Base-by-base conservation (phyloP, 2,797 vertebrate genomes). In the Pangasius larnaudii region DNA sequence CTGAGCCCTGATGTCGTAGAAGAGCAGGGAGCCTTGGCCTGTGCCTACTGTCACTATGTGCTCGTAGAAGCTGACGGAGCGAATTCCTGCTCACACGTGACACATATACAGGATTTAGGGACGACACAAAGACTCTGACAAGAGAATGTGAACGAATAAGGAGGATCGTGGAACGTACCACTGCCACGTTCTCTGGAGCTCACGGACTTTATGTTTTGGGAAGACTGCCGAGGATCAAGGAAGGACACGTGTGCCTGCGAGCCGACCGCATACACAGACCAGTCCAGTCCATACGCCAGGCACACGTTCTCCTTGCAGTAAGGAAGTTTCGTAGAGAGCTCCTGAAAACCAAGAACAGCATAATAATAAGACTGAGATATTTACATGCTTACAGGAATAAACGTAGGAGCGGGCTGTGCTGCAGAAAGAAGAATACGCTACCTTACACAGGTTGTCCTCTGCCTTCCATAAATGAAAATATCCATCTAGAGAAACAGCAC, bases 401-500 rank as follows among this genome's bases (percentile, higher is more conserved):
- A 77, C 22, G 49, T 3, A 69, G 24, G 10, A 36, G 19, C 39
- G 42, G 6, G 39, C 9, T 33, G 46, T 59, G 13, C 5, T 39
- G 14, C 14, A 39, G 11, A 39, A 11, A 27, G 13, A 56, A 65
- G 39, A 1, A 61, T 30, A 53, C 18, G 49, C 53, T 56, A 99
- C 99, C 98, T 99, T 99, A 93, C 95, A 96, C 72, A 99, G 92
- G 2, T 96, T 98, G 90, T 97, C 95, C 92, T 99, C 98, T 58
- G 98, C 98, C 93, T 98, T 99, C 99, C 99, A 99, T 84, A 99
- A 97, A 94, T 99, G 98, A 93, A 99, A 99, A 94, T 98, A 99
- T 3, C 99, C 99, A 93, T 99, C 98, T 91, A 99, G 88, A 59
- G 98, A 99, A 46, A 99, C 98, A 51, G 98, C 99, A 92, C 99